Evolutionary conservation across 2,113 vertebrate species (phyloP), one percentile per base, ranked within the genome.

Genomic region (Talpa occidentalis): DNA sequence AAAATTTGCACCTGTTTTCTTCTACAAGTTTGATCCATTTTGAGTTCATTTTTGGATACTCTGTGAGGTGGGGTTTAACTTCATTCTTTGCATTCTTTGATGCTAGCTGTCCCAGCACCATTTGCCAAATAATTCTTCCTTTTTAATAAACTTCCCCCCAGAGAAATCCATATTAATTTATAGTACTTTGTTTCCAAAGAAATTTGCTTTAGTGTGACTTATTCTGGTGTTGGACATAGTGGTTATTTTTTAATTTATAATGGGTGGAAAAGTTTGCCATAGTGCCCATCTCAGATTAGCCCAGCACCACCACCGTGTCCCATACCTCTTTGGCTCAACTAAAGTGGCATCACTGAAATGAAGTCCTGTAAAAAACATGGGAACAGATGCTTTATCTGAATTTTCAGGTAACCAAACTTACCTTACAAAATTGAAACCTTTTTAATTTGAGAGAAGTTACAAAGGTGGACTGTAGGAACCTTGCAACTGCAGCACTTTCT

Each of bases 381-480:
- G 22, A 72, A 9, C 44, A 64, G 6, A 26, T 54, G 10, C 6
- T 54, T 30, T 64, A 66, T 21, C 35, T 66, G 44, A 14, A n/a
- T 94, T 91, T 80, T 79, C 44, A 56, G 64, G 37, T 86, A 64
- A 44, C 28, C 73, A 72, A 28, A 32, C 24, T 44, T 70, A 64
- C 30, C 44, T 67, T 64, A 64, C 35, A 12, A 90, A 59, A 72
- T 4, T 77, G 62, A 94, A 88, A 40, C 0, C 26, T 78, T 66
- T 91, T 94, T 59, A 49, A 52, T 92, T 84, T 88, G n/a, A 28
- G 47, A 82, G 32, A 84, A 11, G 28, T 73, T 60, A 52, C 30
- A 14, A 83, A 70, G 40, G 37, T 30, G 6, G 19, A 90, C 30
- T 40, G 14, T 30, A 77, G 17, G 26, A 69, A 42, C 26, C 16